Percentiles rank a stretch among this genome's conserved stretches.
Conservation (phyloP, 2,113 vertebrate genomes). For the Oreochromis spilurus region DNA sequence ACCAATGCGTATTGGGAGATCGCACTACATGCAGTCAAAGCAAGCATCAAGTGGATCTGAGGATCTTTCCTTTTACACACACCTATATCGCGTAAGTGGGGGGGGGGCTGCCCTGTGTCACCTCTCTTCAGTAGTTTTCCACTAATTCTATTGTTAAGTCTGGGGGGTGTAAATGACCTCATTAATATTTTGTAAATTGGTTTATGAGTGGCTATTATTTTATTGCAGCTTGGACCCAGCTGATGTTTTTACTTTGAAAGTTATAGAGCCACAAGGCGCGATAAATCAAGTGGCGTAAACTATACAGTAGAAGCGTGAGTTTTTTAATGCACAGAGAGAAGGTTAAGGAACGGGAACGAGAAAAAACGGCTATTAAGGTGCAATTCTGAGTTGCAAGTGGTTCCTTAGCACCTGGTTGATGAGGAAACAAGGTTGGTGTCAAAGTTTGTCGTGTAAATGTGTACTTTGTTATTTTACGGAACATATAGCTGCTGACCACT, state of each 20-base stretch:
- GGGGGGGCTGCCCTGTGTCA: background rate
- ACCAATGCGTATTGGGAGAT: background rate
- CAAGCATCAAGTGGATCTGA: background rate
- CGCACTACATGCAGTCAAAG: background rate
- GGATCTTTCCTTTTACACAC: background rate
- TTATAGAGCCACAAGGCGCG: background rate
- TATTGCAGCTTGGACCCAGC: background rate
- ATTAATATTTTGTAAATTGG: background rate
- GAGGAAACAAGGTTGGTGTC: background rate
- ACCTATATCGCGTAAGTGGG: background rate
- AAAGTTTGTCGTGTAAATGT: too few species aligned
- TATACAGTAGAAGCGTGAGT: background rate
- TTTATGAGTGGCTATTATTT: background rate
- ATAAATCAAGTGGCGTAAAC: background rate
- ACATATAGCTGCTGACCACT: too few species aligned
- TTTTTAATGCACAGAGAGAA: background rate
- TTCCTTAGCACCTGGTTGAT: background rate
- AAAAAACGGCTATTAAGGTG: background rate
- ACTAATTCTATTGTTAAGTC: background rate
- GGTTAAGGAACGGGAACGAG: background rate
- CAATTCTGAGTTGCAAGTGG: background rate
- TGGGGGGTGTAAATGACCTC: too few species aligned
- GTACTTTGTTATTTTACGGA: too few species aligned
- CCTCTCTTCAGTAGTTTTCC: background rate
- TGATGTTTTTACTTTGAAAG: background rate